These are phyloP conservation scores for Physeter macrocephalus DNA, from an alignment of 2,113 vertebrate species.

Conservation along the genomic window DNA sequence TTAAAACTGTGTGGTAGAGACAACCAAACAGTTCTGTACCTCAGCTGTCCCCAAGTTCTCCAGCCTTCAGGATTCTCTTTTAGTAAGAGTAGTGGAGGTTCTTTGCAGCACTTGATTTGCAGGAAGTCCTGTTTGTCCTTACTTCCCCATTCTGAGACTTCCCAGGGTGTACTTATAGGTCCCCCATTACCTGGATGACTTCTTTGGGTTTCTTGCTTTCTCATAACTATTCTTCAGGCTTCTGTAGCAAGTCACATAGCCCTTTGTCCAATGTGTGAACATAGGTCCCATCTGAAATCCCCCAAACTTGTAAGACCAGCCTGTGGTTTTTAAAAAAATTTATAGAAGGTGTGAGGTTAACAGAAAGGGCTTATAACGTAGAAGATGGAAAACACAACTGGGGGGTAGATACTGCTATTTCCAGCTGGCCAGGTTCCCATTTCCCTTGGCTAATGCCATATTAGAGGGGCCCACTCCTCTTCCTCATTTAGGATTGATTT, in stretches of 20 bases:
- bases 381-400: not conserved
- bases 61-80: not conserved
- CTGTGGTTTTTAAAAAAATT: not conserved
- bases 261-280: not conserved
- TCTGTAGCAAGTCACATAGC: not conserved
- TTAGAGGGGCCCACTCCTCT: not conserved
- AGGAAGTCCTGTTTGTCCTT: not conserved
- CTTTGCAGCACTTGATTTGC: not conserved
- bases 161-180: not conserved
- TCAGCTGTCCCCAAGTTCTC: not conserved
- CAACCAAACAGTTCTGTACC: not conserved
- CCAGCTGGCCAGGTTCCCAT: not conserved
- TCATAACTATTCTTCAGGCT: not conserved
- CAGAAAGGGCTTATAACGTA: not conserved
- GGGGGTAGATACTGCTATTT: not conserved
- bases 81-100: not conserved
- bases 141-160: not conserved
- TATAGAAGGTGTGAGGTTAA: not conserved
- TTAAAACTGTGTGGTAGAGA: not conserved
- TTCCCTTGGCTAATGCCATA: not conserved
- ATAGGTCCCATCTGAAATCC: not conserved
- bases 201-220: not conserved
- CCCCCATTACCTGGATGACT: not conserved
- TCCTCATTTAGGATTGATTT: not conserved
- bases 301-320: not conserved